Evolutionary conservation across 2,797 vertebrate genomes (phyloP), one percentile per base, ranked within the genome.

Genomic region (Esox lucius): DNA sequence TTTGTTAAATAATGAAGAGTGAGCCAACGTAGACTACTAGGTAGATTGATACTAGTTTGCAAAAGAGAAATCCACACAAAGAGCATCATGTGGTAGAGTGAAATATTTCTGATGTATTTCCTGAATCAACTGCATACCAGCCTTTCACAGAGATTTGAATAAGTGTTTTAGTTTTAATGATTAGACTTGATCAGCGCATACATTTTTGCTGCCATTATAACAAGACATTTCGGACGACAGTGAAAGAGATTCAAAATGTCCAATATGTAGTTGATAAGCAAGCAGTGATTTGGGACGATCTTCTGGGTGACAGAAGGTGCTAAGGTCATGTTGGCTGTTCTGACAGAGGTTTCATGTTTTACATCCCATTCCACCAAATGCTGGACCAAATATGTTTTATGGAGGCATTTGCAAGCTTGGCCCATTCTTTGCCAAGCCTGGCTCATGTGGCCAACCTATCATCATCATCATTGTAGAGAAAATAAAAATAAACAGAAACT

Each of bases 351-450:
- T 92, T 83, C 87, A 91, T 83, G 84, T 84, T 88, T 87, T 85
- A 84, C 87, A 90, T 88, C 88, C 86, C 62, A 78, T 84, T 84
- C 86, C 83, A 90, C 91, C 91, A 92, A 91, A 90, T 91, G 91
- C 92, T 90, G 87, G 84, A 89, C 90, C 88, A 89, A 88, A 90
- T 86, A 91, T 84, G 88, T 87, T 92, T 93, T 91, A 91, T 91
- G 90, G 90, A 87, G 89, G 89, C 93, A 92, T 94, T 92, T 94
- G 91, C 91, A 93, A 88, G 87, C 85, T 79, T 81, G 84, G 82
- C 81, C 77, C 49, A 79, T 90, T 87, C 83, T 84, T 85, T 89
- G 91, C 91, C 91, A 92, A 88, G 87, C 87, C 90, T 92, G 91
- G 90, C 90, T 91, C 86, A 75, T 87, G 88, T 71, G 6, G 12